These are phyloP conservation scores for Hystrix cristata DNA, from an alignment of 2,113 vertebrate genomes.

Conservation along the genomic window DNA sequence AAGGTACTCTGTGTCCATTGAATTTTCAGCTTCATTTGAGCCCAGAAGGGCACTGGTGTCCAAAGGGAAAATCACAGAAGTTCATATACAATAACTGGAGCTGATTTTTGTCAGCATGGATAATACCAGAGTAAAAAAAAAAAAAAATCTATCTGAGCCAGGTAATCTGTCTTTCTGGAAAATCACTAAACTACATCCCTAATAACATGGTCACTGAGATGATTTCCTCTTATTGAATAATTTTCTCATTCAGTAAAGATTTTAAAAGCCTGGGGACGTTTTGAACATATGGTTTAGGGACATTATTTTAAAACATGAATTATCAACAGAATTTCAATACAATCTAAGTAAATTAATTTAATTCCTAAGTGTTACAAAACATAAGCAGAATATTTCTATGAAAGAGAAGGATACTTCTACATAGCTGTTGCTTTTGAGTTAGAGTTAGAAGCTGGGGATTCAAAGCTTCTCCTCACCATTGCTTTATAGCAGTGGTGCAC, in stretches of 20 bases:
- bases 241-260: conserved; percentile 63
- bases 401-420: background rate
- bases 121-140: conserved; percentile 48
- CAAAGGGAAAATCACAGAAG: background rate
- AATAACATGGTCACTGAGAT: conserved; percentile 66
- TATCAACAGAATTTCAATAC: conserved; percentile 62
- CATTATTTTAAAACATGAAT: conserved; percentile 70
- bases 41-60: background rate
- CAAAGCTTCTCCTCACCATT: background rate
- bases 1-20: background rate
- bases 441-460: background rate
- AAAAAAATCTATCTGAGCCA: conserved; percentile 65
- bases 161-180: conserved; percentile 65
- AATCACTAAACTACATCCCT: conserved; percentile 57
- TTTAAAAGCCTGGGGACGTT: conserved; percentile 69
- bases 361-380: conserved; percentile 57
- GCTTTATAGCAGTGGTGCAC: background rate
- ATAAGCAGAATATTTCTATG: background rate
- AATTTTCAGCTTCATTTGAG: background rate
- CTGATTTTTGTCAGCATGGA: conserved; percentile 61
- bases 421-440: conserved; percentile 25
- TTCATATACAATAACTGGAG: conserved; percentile 13
- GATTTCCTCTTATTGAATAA: conserved; percentile 73
- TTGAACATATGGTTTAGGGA: conserved; percentile 74
- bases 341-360: conserved; percentile 65